Percentiles rank a stretch among this genome's conserved stretches.
Conservation (phyloP, 2,888 invertebrate species). For the Macrophya annulata region DNA sequence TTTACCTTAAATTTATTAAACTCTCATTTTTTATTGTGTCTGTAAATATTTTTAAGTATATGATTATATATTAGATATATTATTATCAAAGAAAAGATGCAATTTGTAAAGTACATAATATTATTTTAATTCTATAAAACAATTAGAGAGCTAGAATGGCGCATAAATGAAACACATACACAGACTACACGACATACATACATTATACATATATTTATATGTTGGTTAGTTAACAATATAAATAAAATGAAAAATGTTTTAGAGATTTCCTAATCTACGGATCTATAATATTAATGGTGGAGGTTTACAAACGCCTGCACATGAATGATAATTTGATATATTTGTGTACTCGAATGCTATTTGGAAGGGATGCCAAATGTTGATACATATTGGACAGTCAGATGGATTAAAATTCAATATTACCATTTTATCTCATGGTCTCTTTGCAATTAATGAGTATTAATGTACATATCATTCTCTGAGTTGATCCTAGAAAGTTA, state of each 20-base stretch:
- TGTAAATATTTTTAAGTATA: slow-evolving; percentile 52
- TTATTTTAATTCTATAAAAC: slow-evolving; percentile 46
- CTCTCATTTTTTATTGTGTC: slow-evolving; percentile 23
- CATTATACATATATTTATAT: slow-evolving; percentile 41
- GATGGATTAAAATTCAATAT: background rate
- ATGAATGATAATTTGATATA: slow-evolving; percentile 4
- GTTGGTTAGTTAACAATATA: slow-evolving; percentile 14
- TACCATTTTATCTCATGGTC: background rate
- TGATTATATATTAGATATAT: slow-evolving; percentile 48
- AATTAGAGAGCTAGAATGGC: slow-evolving; percentile 32
- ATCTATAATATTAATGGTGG: slow-evolving; percentile 12
- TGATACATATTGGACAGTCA: background rate
- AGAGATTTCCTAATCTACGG: slow-evolving; percentile 26
- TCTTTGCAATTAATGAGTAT: background rate
- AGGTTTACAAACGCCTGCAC: slow-evolving; percentile 24
- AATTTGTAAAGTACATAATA: slow-evolving; percentile 49
- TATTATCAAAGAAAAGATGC: slow-evolving; percentile 47
- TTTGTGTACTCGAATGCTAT: background rate
- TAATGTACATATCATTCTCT: background rate
- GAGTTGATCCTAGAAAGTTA: background rate
- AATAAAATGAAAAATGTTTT: slow-evolving; percentile 32
- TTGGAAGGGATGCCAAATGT: background rate
- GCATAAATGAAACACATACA: slow-evolving; percentile 39
- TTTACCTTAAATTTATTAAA: slow-evolving; percentile 22
- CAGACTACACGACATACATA: slow-evolving; percentile 32